phyloP scores from a whole-genome alignment of 2,797 vertebrate species.

The Fistularia commersonii region DNA sequence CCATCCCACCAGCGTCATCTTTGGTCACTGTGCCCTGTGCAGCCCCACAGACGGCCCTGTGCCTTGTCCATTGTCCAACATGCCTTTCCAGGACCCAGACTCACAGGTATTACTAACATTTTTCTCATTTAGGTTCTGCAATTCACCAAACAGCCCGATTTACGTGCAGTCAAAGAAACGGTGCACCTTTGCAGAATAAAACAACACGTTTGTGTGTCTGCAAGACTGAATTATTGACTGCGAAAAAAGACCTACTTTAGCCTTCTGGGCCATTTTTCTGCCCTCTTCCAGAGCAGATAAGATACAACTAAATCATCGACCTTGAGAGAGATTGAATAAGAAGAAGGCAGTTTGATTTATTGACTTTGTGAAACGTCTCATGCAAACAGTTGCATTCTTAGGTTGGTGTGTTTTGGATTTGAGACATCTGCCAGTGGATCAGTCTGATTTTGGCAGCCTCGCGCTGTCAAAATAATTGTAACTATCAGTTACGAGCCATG shows the following conservation, averaged over 20 bases:
- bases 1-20: constrained; percentile 65
- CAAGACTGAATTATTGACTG: no score
- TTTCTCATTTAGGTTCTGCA: no score
- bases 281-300: no score
- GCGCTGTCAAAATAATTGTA: constrained; percentile 21
- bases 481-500: constrained; percentile 4
- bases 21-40: constrained; percentile 62
- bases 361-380: neutral
- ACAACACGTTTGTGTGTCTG: no score
- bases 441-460: neutral
- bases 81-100: constrained; percentile 9
- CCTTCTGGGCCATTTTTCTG: no score
- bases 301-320: no score
- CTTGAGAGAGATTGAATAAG: no score
- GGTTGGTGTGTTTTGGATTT: constrained; percentile 6
- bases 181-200: no score
- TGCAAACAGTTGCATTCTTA: neutral
- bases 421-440: constrained; percentile 25
- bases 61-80: constrained; percentile 30
- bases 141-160: no score
- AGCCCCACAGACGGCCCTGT: constrained; percentile 13
- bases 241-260: no score
- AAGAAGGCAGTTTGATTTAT: neutral
- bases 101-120: constrained; percentile 47
- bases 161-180: no score